phyloP scores from a whole-genome alignment of 2,113 vertebrate genomes.

The Thunnus maccoyii region DNA sequence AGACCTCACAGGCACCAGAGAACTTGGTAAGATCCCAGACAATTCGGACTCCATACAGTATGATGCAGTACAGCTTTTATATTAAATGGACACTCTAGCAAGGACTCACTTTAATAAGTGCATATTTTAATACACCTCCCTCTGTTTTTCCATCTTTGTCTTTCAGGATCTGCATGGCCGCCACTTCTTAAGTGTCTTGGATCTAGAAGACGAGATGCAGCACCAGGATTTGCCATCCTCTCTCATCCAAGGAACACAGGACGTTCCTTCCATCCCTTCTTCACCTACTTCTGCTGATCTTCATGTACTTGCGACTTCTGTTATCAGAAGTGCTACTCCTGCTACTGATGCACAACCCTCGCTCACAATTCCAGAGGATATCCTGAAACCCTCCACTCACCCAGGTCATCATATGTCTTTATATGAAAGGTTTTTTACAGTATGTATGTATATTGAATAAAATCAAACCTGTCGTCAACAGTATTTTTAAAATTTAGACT shows the following conservation, averaged over 20 bases:
- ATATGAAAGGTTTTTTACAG: neutral
- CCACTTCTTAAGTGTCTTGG: conserved; percentile 87
- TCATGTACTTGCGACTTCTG: conserved; percentile 80
- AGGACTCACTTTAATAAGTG: neutral
- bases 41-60: neutral
- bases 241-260: conserved; percentile 55
- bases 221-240: conserved; percentile 73
- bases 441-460: neutral
- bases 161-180: conserved; percentile 70
- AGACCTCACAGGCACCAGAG: conserved; percentile 27
- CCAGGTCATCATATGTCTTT: conserved; percentile 58
- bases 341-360: conserved; percentile 33
- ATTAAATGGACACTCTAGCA: neutral
- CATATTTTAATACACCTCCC: neutral
- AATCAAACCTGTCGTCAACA: neutral
- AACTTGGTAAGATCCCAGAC: conserved; percentile 75
- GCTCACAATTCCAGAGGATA: conserved; percentile 7
- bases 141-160: conserved; percentile 31
- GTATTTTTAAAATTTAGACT: neutral
- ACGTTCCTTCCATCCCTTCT: conserved; percentile 51
- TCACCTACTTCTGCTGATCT: conserved; percentile 81
- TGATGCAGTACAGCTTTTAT: neutral
- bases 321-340: conserved; percentile 61
- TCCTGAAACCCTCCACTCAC: neutral
- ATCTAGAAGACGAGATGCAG: conserved; percentile 85